These are phyloP conservation scores for Melieria omissa DNA, from an alignment of 2,888 invertebrate species.

Conservation along the genomic window DNA sequence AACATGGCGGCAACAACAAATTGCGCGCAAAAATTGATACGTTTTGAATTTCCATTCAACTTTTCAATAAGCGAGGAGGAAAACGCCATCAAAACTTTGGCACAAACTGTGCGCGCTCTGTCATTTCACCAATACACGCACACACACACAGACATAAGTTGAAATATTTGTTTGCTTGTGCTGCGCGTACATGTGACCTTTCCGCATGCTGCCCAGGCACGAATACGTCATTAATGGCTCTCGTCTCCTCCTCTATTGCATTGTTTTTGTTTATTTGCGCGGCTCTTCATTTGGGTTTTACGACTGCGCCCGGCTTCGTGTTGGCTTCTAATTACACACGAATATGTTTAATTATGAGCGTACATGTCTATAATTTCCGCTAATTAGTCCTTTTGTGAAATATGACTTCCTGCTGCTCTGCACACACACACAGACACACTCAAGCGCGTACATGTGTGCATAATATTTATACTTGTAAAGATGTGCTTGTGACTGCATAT, in stretches of 20 bases:
- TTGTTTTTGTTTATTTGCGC: too few species aligned
- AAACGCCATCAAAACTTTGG: constrained; percentile 10
- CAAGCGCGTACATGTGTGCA: too few species aligned
- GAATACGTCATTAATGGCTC: too few species aligned
- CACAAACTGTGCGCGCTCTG: too few species aligned
- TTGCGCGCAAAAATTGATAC: too few species aligned
- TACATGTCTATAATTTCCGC: constrained; percentile 38
- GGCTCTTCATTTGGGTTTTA: constrained; percentile 5
- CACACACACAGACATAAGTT: not conserved
- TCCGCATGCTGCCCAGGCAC: too few species aligned
- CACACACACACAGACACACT: too few species aligned
- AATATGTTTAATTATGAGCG: constrained; percentile 15
- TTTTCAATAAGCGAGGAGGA: constrained; percentile 21
- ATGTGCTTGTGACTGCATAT: too few species aligned
- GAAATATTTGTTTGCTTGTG: constrained; percentile 3
- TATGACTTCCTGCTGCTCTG: not conserved
- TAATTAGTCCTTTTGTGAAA: constrained; percentile 33
- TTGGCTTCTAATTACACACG: constrained; percentile 36
- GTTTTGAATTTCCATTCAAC: not conserved
- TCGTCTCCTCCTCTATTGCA: not conserved
- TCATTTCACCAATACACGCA: not conserved
- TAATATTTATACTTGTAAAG: too few species aligned
- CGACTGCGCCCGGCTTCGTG: constrained; percentile 4
- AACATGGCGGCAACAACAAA: too few species aligned
- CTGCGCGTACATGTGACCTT: too few species aligned